Base-by-base conservation (phyloP, 2,113 vertebrate species). In the Guaruba guarouba region DNA sequence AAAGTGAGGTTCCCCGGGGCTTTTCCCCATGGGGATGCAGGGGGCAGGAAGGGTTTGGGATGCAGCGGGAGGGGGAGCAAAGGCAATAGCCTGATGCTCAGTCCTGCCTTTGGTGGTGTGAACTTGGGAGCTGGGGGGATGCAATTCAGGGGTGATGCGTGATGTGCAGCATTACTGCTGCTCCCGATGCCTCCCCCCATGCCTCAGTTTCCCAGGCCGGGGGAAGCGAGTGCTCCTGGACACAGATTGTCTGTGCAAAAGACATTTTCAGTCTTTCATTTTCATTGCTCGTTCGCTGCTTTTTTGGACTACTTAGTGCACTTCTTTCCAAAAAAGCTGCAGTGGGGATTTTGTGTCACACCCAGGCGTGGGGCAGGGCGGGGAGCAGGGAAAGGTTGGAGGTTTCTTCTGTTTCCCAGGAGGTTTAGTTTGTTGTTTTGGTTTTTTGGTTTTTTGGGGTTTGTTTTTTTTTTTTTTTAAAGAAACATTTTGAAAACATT, bases 401-500 rank as follows among this genome's bases (percentile, higher is more conserved):
- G 51, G 8, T 28, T 46, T 57, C 15, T 43, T 48, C 3, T 70
- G 18, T 74, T 89, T 62, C 44, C 37, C 51, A 62, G 31, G 3
- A 17, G 12, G 2, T 6, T 49, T 54, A 31, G 2, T 17, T 10
- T 51, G 16, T 44, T 44, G 17, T 18, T 44, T 44, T 44, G 44
- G 44, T 44, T 43, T 43, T 43, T 44, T 44, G 17, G 8, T 8
- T 44, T 44, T 43, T 43, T 43, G n/a, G n/a, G n/a, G n/a, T n/a
- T n/a, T n/a, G n/a, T n/a, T 43, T 41, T 6, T 4, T 17, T 44
- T 44, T 44, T 44, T 18, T 44, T 44, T 18, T 3, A 15, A 19
- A 13, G 1, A 33, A 46, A n/a, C 5, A 18, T 4, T 0, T 4
- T 3, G 2, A n/a, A 61, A 63, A 52, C 0, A 0, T 69, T 77